Evolutionary conservation across 2,797 vertebrate species (phyloP).

Genomic region (Prionace glauca): DNA sequence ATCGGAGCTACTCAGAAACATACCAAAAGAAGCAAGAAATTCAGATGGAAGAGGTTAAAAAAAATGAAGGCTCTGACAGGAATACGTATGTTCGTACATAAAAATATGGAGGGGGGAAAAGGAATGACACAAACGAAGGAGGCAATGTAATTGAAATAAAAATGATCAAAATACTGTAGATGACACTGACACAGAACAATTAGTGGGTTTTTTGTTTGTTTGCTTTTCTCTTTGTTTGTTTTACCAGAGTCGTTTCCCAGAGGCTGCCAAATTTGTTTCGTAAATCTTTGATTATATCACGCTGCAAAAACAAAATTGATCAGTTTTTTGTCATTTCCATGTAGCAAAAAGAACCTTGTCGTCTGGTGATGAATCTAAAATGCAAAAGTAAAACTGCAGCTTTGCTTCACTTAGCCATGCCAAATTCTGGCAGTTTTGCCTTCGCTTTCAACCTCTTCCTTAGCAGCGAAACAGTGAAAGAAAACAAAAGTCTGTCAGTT

Average conservation of each 20-base stretch:
- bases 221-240: slow-evolving; percentile 11
- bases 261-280: slow-evolving; percentile 68
- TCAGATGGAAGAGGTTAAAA: slow-evolving; percentile 67
- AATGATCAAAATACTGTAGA: slow-evolving; percentile 61
- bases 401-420: slow-evolving; percentile 60
- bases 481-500: slow-evolving; percentile 46
- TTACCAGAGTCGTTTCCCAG: slow-evolving; percentile 69
- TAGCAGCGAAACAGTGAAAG: slow-evolving; percentile 48
- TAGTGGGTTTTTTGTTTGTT: slow-evolving; percentile 46
- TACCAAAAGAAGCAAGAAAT: slow-evolving; percentile 49
- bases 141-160: slow-evolving; percentile 47
- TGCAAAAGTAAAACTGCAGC: slow-evolving; percentile 46
- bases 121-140: slow-evolving; percentile 48
- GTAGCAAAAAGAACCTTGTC: slow-evolving; percentile 43
- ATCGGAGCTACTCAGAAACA: slow-evolving; percentile 60
- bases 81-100: slow-evolving; percentile 45
- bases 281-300: slow-evolving; percentile 71
- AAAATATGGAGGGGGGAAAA: slow-evolving; percentile 45
- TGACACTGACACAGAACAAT: slow-evolving; percentile 66
- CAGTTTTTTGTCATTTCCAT: slow-evolving; percentile 58
- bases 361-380: slow-evolving; percentile 16
- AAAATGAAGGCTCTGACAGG: slow-evolving; percentile 63
- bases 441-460: slow-evolving; percentile 70
- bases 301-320: slow-evolving; percentile 70
- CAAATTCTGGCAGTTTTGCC: slow-evolving; percentile 55